Evolutionary conservation across 1,140 invertebrate genomes (phyloP).

Genomic region (Agrypnia vestita): DNA sequence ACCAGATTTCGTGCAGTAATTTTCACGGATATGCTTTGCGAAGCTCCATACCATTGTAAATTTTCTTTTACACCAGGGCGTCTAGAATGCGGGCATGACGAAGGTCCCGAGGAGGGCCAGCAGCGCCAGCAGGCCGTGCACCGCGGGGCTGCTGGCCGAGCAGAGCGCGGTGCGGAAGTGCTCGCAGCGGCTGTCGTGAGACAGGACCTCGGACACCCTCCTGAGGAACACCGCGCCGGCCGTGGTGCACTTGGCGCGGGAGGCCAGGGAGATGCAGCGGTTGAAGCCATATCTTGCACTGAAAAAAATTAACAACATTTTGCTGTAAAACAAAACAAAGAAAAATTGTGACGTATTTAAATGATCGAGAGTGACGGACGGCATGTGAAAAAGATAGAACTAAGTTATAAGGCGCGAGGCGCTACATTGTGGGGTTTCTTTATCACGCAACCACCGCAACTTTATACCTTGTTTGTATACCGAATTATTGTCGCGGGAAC

Average conservation of each 20-base stretch:
- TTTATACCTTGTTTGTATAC: too few relatives aligned
- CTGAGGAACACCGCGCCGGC: constrained; percentile 45
- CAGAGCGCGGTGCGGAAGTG: constrained; percentile 45
- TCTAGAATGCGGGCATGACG: not conserved
- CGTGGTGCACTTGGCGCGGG: constrained; percentile 47
- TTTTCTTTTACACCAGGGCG: too few relatives aligned
- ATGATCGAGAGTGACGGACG: too few relatives aligned
- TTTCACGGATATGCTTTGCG: too few relatives aligned
- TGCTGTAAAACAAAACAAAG: not conserved
- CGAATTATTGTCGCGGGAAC: too few relatives aligned
- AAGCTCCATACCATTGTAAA: too few relatives aligned
- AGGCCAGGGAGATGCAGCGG: constrained; percentile 47
- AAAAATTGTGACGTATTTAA: too few relatives aligned
- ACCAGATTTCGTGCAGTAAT: too few relatives aligned
- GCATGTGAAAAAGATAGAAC: too few relatives aligned
- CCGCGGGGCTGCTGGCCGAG: not conserved
- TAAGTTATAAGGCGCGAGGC: too few relatives aligned
- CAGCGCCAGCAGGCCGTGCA: not conserved
- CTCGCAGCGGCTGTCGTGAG: constrained; percentile 36
- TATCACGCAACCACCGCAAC: too few relatives aligned
- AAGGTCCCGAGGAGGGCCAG: not conserved
- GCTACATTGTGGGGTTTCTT: too few relatives aligned
- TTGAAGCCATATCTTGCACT: constrained; percentile 55
- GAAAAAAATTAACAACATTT: not conserved
- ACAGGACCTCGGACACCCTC: constrained; percentile 53